A percentile compares a stretch with the other conserved stretches of the same genome.
Conservation (phyloP, 2,113 vertebrate genomes). For the Strix aluco region DNA sequence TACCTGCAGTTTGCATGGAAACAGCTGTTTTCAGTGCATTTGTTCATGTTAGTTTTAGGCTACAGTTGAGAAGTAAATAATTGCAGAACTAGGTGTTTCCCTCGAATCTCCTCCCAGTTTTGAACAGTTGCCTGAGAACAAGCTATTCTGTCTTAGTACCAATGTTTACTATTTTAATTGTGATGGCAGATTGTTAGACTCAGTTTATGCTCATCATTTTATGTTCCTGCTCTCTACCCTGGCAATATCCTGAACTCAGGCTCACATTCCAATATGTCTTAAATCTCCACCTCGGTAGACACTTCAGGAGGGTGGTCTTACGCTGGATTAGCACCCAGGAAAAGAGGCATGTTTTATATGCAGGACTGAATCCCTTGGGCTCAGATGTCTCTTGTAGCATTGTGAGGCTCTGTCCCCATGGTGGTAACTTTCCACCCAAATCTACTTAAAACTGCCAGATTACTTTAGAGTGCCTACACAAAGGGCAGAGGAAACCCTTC, state of each 20-base stretch:
- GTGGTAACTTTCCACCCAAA: not conserved
- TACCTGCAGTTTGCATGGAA: not conserved
- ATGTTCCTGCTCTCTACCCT: not conserved
- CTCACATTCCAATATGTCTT: not conserved
- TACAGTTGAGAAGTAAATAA: not conserved
- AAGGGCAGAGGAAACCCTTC: not conserved
- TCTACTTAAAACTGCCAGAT: not conserved
- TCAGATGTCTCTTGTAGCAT: not conserved
- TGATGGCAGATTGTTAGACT: not conserved
- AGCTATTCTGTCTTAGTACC: not conserved
- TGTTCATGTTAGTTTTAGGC: not conserved
- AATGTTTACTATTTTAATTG: not conserved
- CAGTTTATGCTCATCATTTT: not conserved
- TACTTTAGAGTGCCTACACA: not conserved
- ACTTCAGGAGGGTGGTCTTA: not conserved
- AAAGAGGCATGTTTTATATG: not conserved
- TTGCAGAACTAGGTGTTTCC: not conserved
- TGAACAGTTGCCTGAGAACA: not conserved
- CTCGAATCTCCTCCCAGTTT: not conserved
- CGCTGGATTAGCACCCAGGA: not conserved
- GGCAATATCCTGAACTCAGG: not conserved
- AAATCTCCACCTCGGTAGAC: not conserved
- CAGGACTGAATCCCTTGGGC: not conserved
- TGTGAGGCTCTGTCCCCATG: not conserved
- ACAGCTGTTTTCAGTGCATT: not conserved